A percentile compares a stretch with the other conserved stretches of the same genome.
Evolutionary conservation across 2,888 invertebrate species (phyloP).

Genomic region (Chydorus sphaericus): DNA sequence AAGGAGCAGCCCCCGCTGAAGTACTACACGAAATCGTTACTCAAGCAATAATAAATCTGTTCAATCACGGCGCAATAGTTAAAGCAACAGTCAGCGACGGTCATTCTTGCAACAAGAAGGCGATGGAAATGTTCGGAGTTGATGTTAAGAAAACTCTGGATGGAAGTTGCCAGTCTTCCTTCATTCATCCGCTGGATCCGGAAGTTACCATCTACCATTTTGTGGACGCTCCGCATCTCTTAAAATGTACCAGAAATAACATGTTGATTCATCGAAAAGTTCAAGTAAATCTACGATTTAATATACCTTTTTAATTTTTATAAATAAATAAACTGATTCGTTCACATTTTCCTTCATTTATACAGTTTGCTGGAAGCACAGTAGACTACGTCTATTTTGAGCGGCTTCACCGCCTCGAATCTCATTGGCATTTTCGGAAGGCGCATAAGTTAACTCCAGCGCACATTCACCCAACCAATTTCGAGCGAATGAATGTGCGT

Average conservation of each 20-base stretch:
- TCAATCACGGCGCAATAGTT: not conserved
- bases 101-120: not conserved
- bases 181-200: not conserved
- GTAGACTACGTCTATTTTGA: not conserved
- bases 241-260: not conserved
- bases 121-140: not conserved
- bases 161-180: not conserved
- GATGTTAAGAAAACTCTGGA: not conserved
- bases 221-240: not conserved
- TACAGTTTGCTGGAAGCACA: not conserved
- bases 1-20: slow-evolving; percentile 17
- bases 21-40: not conserved
- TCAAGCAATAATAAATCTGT: not conserved
- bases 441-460: not conserved
- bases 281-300: not conserved
- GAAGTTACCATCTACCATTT: not conserved
- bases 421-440: not conserved
- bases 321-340: not conserved
- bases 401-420: not conserved
- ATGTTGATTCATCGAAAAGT: not conserved
- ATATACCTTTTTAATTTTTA: not conserved
- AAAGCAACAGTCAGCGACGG: not conserved
- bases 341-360: not conserved
- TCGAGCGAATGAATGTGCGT: not conserved
- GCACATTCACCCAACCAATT: not conserved